Evolutionary conservation across 2,797 vertebrate species (phyloP).

Genomic region (Odontamblyopus rebecca): DNA sequence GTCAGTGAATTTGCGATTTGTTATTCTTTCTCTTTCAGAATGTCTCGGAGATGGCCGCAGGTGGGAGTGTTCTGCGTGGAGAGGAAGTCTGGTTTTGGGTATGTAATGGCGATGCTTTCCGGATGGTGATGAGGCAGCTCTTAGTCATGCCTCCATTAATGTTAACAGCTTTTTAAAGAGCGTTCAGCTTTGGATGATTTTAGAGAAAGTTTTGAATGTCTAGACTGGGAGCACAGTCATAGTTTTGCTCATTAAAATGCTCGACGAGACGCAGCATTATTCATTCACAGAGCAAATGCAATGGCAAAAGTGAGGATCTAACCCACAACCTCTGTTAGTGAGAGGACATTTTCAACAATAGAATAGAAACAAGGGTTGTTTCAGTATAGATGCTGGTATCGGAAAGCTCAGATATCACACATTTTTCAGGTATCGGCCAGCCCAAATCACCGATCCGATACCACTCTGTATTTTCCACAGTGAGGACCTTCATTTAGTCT

Average conservation of each 20-base stretch:
- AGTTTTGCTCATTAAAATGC: neutral
- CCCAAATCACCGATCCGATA: too few relatives aligned
- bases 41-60: neutral
- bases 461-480: too few relatives aligned
- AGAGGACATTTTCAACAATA: too few relatives aligned
- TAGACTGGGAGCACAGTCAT: neutral
- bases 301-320: neutral
- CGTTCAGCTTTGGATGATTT: neutral
- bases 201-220: neutral
- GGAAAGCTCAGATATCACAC: too few relatives aligned
- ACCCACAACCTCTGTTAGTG: neutral
- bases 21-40: slow-evolving; percentile 6
- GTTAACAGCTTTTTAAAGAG: neutral
- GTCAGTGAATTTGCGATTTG: neutral
- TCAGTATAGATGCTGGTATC: too few relatives aligned
- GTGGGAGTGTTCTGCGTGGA: neutral
- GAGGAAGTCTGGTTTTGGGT: neutral
- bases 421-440: too few relatives aligned
- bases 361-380: too few relatives aligned
- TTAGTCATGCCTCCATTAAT: neutral
- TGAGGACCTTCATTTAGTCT: too few relatives aligned
- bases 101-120: neutral
- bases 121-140: neutral
- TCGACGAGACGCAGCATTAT: neutral
- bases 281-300: neutral